These are phyloP conservation scores for Papilio elwesi DNA, from an alignment of 2,888 invertebrate genomes.

Conservation along the genomic window DNA sequence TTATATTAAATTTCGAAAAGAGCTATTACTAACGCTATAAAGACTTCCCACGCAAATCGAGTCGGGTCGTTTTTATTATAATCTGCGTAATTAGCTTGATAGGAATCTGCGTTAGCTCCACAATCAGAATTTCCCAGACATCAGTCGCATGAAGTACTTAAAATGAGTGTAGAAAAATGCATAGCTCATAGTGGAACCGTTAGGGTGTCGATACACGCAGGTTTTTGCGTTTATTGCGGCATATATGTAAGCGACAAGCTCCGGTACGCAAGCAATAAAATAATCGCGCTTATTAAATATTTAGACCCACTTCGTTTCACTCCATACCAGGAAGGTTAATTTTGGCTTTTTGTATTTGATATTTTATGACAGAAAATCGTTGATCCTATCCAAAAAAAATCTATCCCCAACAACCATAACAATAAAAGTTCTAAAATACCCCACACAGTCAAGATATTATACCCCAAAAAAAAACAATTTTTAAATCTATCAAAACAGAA, in stretches of 20 bases:
- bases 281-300: slow-evolving; percentile 70
- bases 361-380: slow-evolving; percentile 39
- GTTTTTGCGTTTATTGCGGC: slow-evolving; percentile 68
- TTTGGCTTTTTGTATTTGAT: neutral
- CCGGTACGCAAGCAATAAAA: slow-evolving; percentile 67
- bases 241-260: slow-evolving; percentile 76
- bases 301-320: slow-evolving; percentile 71
- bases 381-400: neutral
- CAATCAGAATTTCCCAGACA: slow-evolving; percentile 36
- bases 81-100: slow-evolving; percentile 32
- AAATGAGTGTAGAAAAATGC: slow-evolving; percentile 61
- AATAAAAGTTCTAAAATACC: neutral
- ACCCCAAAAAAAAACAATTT: too few relatives aligned
- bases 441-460: neutral
- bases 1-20: neutral
- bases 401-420: neutral
- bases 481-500: too few relatives aligned
- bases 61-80: slow-evolving; percentile 32
- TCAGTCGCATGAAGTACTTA: slow-evolving; percentile 47
- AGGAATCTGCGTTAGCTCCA: slow-evolving; percentile 24
- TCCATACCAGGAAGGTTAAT: slow-evolving; percentile 49
- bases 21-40: slow-evolving; percentile 37
- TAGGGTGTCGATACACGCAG: slow-evolving; percentile 61
- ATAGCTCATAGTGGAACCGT: slow-evolving; percentile 62
- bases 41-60: slow-evolving; percentile 39